Base-by-base conservation (phyloP, 2,113 vertebrate species). In the Limnothrissa miodon region DNA sequence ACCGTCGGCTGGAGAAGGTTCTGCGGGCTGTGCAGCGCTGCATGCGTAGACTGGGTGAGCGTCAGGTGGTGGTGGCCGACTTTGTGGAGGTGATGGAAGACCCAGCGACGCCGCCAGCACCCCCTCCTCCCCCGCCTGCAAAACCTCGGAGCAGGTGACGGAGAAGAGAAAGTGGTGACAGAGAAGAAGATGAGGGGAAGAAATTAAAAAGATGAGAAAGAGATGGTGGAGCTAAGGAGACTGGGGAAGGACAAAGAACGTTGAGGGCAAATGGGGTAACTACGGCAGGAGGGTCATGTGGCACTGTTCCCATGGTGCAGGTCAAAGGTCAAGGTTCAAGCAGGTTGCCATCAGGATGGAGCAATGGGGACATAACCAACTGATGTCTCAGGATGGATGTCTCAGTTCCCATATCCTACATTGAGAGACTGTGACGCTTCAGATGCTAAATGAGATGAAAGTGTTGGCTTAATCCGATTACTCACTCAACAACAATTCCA, bases 1-100 rank as follows among this genome's bases (percentile, higher is more conserved):
- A 99, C 91, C 95, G 98, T 0, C 91, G 98, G 81, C 89, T 99
- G 21, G 93, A 91, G 25, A 92, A 93, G 10, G 19, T 98, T 74
- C 95, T 99, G 0, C 80, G 79, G 11, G 90, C 91, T 0, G 96
- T 98, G 83, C 85, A 89, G 21, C 89, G 59, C 39, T 99, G 98
- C 85, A 81, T 96, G 0, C 87, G 90, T 53, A 90, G 89, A 15
- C 90, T 95, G 0, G 97, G 97, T 1, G 92, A 96, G 59, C 91
- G 89, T 0, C 91, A 87, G 0, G 98, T 99, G 80, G 85, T 99
- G 85, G 89, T 91, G 13, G 84, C 89, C 0, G 93, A 96, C 90
- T 92, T 93, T 0, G 0, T 1, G 0, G 92, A 81, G 51, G 85
- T 88, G 10, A 79, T 88, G 23, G 53, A 0, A 4, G 79, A 0